Evolutionary conservation across 2,888 invertebrate species (phyloP), one percentile per base, ranked within the genome.

Genomic region (Habroteleia sp.): DNA sequence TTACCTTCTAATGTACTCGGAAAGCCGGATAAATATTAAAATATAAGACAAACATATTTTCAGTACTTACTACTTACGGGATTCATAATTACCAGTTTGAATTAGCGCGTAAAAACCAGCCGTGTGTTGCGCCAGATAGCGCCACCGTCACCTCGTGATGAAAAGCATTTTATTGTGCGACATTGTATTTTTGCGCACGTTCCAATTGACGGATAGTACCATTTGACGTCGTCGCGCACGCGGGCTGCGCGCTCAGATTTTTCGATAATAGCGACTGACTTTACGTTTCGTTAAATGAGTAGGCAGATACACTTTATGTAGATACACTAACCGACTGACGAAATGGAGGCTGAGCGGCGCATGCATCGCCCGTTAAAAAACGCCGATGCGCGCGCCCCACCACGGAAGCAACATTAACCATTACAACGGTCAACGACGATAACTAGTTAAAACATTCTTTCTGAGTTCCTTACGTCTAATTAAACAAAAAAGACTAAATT

Each of bases 391-490:
- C 23, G 5, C 14, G 17, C 13, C 8, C 8, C 11, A 13, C 0
- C 25, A 39, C n/a, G n/a, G 7, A 7, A 11, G 3, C 42, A 39
- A 39, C 42, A 44, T 14, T 31, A 31, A 58, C 44, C 54, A 33
- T 58, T 66, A 14, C 42, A 71, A 39, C 31, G 31, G 46, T 39
- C 54, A 48, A 56, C 31, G 46, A 56, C 46, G 54, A 58, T 58
- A 50, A 65, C 50, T 63, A 72, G 54, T 41, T 60, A 10, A 41
- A 60, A 16, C 48, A 54, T 74, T 68, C 56, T 74, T 74, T 66
- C 62, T 62, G 74, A 74, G 74, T 74, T 74, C 74, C 66, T 73
- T 73, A 66, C 60, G 52, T 65, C 60, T 63, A 58, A 35, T 44
- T 42, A 46, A 35, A 60, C 1, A 2, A 31, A 6, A 33, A 29